Percentiles rank a stretch among this genome's conserved stretches.
These are phyloP conservation scores for Gymnosoma rotundatum DNA, from an alignment of 2,888 invertebrate species.

Conservation along the genomic window DNA sequence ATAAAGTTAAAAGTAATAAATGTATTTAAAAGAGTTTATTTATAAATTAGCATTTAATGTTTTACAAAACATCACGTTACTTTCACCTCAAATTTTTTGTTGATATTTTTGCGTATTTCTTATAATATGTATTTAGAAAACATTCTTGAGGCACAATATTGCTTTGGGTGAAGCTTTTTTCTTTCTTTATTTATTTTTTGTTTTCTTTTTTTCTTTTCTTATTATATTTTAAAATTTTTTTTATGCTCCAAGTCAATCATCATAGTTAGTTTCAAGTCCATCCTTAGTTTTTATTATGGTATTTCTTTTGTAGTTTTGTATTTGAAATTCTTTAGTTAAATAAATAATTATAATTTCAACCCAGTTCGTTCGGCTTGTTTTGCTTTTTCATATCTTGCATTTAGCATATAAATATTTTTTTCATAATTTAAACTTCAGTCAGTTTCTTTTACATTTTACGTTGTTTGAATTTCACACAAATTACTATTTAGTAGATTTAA, in stretches of 20 bases:
- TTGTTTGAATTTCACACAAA: constrained; percentile 26
- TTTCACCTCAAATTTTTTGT: constrained; percentile 59
- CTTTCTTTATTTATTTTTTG: constrained; percentile 36
- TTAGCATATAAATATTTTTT: constrained; percentile 46
- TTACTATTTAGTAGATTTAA: neutral
- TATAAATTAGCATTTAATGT: constrained; percentile 40
- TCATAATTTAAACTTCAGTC: constrained; percentile 13
- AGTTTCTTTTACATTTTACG: neutral
- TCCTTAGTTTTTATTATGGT: constrained; percentile 4
- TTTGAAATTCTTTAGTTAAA: constrained; percentile 5
- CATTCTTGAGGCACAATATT: constrained; percentile 62
- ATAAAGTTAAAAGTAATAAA: neutral
- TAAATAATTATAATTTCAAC: constrained; percentile 60
- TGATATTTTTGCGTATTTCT: constrained; percentile 45
- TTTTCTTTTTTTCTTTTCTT: neutral
- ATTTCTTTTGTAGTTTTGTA: constrained; percentile 7
- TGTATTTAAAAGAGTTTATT: neutral
- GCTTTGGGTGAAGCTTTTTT: constrained; percentile 21
- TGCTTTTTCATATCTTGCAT: constrained; percentile 17
- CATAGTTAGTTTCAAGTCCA: constrained; percentile 1
- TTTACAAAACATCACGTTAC: constrained; percentile 40
- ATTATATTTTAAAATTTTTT: neutral
- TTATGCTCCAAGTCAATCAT: constrained; percentile 6
- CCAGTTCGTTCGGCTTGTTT: constrained; percentile 48
- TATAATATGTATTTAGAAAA: constrained; percentile 55